Conservation (phyloP, 2,888 invertebrate species). For the Lasius platythorax region DNA sequence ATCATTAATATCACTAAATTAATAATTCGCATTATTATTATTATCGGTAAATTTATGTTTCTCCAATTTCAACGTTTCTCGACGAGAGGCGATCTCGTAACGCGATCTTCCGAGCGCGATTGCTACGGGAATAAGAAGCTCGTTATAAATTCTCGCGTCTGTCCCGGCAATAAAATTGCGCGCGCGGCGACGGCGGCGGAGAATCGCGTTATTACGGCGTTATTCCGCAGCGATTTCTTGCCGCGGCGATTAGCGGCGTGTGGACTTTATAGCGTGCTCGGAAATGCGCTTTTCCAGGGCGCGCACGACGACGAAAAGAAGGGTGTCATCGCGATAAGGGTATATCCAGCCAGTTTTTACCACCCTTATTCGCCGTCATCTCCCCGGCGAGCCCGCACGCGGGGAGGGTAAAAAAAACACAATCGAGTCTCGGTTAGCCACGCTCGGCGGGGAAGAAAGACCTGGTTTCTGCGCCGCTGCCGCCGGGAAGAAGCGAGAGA, state of each 20-base stretch:
- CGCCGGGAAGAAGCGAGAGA: slow-evolving; percentile 40
- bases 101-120: background rate
- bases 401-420: slow-evolving; percentile 60
- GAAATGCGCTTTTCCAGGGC: slow-evolving; percentile 32
- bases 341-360: slow-evolving; percentile 56
- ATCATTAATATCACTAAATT: background rate
- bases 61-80: background rate
- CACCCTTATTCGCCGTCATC: background rate
- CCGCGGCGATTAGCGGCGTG: slow-evolving; percentile 25
- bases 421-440: slow-evolving; percentile 61
- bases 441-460: slow-evolving; percentile 29
- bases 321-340: slow-evolving; percentile 54
- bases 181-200: background rate
- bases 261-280: slow-evolving; percentile 35
- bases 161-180: slow-evolving; percentile 28
- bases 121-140: slow-evolving; percentile 27
- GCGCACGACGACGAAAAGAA: slow-evolving; percentile 16
- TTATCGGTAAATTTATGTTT: background rate
- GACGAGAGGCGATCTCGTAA: background rate
- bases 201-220: slow-evolving; percentile 39
- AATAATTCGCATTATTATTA: background rate
- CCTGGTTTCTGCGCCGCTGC: slow-evolving; percentile 16
- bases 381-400: background rate
- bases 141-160: slow-evolving; percentile 43
- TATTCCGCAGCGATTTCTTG: slow-evolving; percentile 26